Base-by-base conservation (phyloP, 2,888 invertebrate genomes). In the Tipula unca region DNA sequence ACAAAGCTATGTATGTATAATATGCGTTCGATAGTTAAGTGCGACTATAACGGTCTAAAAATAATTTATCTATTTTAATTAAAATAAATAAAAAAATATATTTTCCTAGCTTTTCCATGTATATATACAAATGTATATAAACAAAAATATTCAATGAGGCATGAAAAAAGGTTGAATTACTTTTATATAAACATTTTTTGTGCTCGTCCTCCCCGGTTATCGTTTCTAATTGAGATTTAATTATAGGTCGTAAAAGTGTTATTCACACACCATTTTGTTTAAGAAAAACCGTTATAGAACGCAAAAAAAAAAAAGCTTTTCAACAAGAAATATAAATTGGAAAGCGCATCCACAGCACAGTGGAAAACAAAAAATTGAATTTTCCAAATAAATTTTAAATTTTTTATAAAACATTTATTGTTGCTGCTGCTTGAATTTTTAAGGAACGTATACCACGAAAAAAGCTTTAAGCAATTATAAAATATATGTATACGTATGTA, bases 191-290 rank as follows among this genome's bases (percentile, higher is more conserved):
- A 48, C 8, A n/a, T 5, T n/a, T 48, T 39, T 54, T 69, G 69
- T 69, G 25, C 20, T 3, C 69, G 10, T 69, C 69, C 20, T 69
- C 25, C 13, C 69, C 69, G 69, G 69, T 69, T 69, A 69, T 69
- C 69, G 25, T 69, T 69, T 69, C 69, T 69, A 69, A 69, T 69
- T 69, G 69, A 69, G 69, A 69, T 69, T 69, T 69, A 69, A 69
- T 69, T 69, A 69, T 69, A 69, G 69, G 69, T 69, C 69, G 69
- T 69, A 69, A 69, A 69, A 25, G 69, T 69, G 25, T 69, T 69
- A 69, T 69, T 69, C 69, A 69, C 69, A 69, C 69, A 69, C 69
- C 69, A 69, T 69, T 69, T 69, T 69, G 69, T 25, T 69, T 25
- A 69, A 69, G 69, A 25, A 25, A 69, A 20, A 25, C 25, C 69